Base-by-base conservation (phyloP, 2,888 invertebrate species). In the Hydropsyche betteni region DNA sequence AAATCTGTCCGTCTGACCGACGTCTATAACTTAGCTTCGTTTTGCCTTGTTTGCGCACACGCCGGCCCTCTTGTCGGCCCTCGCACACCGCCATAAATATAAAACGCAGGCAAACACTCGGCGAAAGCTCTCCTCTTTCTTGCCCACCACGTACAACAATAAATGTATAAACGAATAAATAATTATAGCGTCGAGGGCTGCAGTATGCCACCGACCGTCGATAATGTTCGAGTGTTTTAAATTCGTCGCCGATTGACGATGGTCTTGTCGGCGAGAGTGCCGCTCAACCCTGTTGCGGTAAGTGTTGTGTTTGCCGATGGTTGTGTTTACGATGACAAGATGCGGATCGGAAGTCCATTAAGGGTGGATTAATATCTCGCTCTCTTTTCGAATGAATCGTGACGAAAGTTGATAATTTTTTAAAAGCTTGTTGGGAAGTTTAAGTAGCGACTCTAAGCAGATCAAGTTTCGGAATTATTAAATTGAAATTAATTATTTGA, bases 1-100 rank as follows among this genome's bases (percentile, higher is more conserved):
- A 76, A 74, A 52, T 24, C 61, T 14, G 55, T 72, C 72, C 55
- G 72, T 72, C 72, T 14, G 72, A 12, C 44, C 70, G 64, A 64
- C 52, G 70, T 70, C 70, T 72, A 58, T 72, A 72, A 72, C 72
- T 72, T 72, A 70, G 44, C 44, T 44, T 44, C 44, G 44, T 44
- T 44, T 44, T 44, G 44, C 44, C 50, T 64, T 68, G 55, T 34
- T 69, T 68, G 71, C 44, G 7, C 44, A 6, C 44, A 8, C 10
- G 44, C 10, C 44, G 44, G 10, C 44, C 44, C 44, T 10, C 44
- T 44, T 44, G 44, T 44, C 44, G 44, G 10, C 44, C 10, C 44
- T 6, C 44, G 10, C 44, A 44, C 7, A 44, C 6, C 44, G 44
- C 44, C 44, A 44, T 44, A 44, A 44, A 44, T 44, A 44, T 44